phyloP scores from a whole-genome alignment of 2,888 invertebrate species.

The Pocota personata region DNA sequence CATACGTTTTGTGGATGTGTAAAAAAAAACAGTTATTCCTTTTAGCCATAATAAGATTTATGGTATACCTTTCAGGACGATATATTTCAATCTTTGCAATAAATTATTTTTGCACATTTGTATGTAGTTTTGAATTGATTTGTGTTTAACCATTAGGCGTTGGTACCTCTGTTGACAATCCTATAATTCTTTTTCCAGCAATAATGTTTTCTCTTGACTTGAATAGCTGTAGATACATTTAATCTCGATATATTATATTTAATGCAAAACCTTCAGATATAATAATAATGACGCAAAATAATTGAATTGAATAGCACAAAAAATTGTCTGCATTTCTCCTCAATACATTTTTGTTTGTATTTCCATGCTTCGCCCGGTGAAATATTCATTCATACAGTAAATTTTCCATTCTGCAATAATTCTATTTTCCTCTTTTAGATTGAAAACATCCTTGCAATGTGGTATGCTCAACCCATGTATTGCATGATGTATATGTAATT shows the following conservation, averaged over 20 bases:
- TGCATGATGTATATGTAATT: not conserved
- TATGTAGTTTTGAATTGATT: no score
- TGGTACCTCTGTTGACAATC: not conserved
- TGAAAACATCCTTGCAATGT: conserved; percentile 26
- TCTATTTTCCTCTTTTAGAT: conserved; percentile 18
- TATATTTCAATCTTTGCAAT: not conserved
- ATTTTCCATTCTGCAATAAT: conserved; percentile 19
- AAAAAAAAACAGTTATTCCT: no score
- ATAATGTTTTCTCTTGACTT: no score
- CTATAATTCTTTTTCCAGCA: no score
- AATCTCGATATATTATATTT: no score
- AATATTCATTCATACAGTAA: conserved; percentile 43
- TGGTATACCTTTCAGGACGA: not conserved
- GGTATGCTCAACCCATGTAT: not conserved
- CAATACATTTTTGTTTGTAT: not conserved
- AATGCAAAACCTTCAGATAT: no score
- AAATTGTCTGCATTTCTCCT: no score
- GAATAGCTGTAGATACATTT: no score
- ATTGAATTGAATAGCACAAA: no score
- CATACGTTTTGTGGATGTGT: not conserved
- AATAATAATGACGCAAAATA: no score
- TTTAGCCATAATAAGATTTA: not conserved
- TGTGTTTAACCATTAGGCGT: no score
- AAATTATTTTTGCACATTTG: not conserved
- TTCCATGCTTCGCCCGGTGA: conserved; percentile 2